Conservation (phyloP, 2,888 invertebrate genomes). For the Clunio marinus region DNA sequence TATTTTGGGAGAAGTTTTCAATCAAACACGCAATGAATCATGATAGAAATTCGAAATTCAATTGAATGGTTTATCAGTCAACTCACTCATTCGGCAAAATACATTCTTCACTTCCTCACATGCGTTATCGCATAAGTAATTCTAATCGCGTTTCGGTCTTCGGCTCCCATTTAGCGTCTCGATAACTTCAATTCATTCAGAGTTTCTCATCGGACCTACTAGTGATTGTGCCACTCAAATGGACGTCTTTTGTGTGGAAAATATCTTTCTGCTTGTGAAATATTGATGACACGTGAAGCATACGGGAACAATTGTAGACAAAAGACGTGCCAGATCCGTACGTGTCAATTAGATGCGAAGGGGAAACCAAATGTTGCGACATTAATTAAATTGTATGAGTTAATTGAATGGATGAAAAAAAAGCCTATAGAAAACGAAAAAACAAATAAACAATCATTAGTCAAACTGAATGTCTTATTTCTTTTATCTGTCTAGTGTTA, state of each 20-base stretch:
- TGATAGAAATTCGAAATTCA: conserved; percentile 6
- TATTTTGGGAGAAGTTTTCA: too few relatives aligned
- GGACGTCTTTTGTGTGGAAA: neutral
- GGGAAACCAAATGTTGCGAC: neutral
- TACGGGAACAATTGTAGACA: neutral
- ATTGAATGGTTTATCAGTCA: neutral
- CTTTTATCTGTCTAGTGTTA: neutral
- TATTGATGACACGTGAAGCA: neutral
- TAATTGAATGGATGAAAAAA: neutral
- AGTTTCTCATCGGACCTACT: neutral
- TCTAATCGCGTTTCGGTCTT: neutral
- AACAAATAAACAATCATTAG: conserved; percentile 13
- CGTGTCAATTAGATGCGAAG: conserved; percentile 21
- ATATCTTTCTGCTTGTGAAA: neutral
- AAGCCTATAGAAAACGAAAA: neutral
- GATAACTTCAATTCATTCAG: neutral
- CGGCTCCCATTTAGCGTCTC: neutral
- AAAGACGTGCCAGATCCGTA: neutral
- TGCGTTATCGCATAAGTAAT: neutral
- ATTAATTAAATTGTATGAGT: neutral
- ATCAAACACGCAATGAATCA: neutral
- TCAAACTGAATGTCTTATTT: too few relatives aligned
- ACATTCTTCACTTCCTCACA: neutral
- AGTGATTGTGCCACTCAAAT: neutral
- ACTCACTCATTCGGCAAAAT: neutral